Base-by-base conservation (phyloP, 2,797 vertebrate species). In the Pseudotriccus pelzelni region DNA sequence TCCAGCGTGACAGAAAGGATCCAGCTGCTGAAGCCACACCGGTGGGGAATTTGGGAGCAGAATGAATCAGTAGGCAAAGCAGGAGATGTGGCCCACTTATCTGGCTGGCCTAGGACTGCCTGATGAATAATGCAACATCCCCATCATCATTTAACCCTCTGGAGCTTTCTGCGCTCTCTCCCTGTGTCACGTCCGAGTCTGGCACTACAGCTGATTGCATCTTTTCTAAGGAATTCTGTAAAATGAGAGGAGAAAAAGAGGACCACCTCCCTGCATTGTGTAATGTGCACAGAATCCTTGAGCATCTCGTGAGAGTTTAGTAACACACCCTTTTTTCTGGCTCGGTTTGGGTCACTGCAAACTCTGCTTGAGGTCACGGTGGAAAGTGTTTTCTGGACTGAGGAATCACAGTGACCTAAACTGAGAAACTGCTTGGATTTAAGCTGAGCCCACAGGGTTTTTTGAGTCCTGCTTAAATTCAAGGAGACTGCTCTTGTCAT, bases 31-130 rank as follows among this genome's bases (percentile, higher is more conserved):
- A 22, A 75, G 36, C n/a, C 82, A 30, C 30, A 3, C 43, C 30
- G 56, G 3, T 21, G n/a, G 63, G 47, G 41, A 79, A 74, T 41
- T 50, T 28, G 82, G 87, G 84, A 89, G 49, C 64, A 52, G 78
- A 64, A 34, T 77, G 91, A 77, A 69, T 91, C 93, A 79, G 74
- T 2, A 94, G 67, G 78, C 87, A 94, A 89, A 90, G 74, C 87
- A 94, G 89, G 55, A 92, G 83, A 19, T 2, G 4, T 83, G 95
- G 89, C 87, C 91, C 91, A 62, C 58, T 94, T 90, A 73, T 72
- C 64, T 41, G 75, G 59, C 75, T 68, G 6, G 64, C 44, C 49
- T 28, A 74, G 84, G 81, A 62, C 60, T 27, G 21, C 28, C 67
- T 9, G 1, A 39, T 77, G 85, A 95, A 81, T 91, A 87, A 95